Evolutionary conservation across 2,888 invertebrate genomes (phyloP).

Genomic region (Ichneumoninae sp.): DNA sequence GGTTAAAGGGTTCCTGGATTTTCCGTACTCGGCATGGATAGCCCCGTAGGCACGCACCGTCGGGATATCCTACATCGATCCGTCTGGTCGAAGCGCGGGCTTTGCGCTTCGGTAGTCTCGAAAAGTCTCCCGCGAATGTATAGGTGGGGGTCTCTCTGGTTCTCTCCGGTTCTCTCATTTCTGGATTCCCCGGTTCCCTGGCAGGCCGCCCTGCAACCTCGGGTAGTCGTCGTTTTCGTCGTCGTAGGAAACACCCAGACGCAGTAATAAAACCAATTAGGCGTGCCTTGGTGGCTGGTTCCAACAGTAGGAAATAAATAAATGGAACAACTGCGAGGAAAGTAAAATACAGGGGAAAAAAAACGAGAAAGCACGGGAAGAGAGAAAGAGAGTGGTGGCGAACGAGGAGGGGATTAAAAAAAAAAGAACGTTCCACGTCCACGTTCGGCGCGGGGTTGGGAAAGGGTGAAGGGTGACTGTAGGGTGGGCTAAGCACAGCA

Average conservation of each 20-base stretch:
- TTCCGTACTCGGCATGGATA: neutral
- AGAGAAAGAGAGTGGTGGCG: slow-evolving; percentile 47
- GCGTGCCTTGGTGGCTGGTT: slow-evolving; percentile 71
- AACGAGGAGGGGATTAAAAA: slow-evolving; percentile 27
- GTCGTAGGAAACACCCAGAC: slow-evolving; percentile 67
- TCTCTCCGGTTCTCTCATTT: slow-evolving; percentile 31
- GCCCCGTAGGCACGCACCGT: neutral
- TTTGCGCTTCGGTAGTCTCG: slow-evolving; percentile 30
- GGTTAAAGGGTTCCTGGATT: neutral
- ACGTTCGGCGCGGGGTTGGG: slow-evolving; percentile 53
- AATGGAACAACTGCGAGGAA: slow-evolving; percentile 65
- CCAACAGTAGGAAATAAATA: slow-evolving; percentile 66
- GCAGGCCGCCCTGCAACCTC: slow-evolving; percentile 59
- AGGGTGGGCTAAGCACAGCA: slow-evolving; percentile 29
- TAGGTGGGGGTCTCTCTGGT: slow-evolving; percentile 33
- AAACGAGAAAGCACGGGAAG: slow-evolving; percentile 31
- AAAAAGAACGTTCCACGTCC: slow-evolving; percentile 43
- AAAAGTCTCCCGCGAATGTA: slow-evolving; percentile 47
- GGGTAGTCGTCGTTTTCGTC: slow-evolving; percentile 50
- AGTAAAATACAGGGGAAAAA: slow-evolving; percentile 56
- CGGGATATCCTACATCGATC: slow-evolving; percentile 40
- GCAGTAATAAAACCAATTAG: slow-evolving; percentile 82
- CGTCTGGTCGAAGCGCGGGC: slow-evolving; percentile 2
- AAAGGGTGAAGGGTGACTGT: slow-evolving; percentile 61
- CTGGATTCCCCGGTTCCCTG: slow-evolving; percentile 38